phyloP scores from a whole-genome alignment of 2,113 vertebrate species.

The Loxodonta africana region DNA sequence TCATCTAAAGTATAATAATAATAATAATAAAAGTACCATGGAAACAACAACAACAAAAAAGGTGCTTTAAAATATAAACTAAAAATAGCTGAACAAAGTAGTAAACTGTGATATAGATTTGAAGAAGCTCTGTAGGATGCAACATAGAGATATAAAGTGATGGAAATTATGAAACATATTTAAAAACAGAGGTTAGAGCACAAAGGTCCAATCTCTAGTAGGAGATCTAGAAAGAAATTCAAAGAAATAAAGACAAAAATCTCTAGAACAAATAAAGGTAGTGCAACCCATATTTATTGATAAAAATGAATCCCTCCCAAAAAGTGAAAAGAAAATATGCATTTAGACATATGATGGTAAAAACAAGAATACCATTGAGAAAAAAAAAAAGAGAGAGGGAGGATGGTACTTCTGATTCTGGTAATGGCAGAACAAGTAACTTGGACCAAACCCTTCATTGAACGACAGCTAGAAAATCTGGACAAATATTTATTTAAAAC shows the following conservation, averaged over 20 bases:
- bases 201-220: background rate
- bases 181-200: background rate
- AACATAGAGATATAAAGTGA: background rate
- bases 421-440: background rate
- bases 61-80: background rate
- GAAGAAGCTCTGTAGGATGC: background rate
- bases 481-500: background rate
- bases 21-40: no score
- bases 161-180: background rate
- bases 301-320: background rate
- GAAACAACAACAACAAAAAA: no score
- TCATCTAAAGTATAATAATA: no score
- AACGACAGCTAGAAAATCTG: background rate
- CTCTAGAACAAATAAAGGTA: background rate
- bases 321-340: background rate
- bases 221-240: background rate
- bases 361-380: background rate
- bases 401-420: background rate
- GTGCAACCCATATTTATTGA: background rate
- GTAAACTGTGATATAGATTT: background rate
- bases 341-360: background rate
- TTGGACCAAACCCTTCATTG: background rate
- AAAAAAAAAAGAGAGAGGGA: background rate
- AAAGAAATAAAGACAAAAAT: background rate
- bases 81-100: background rate